phyloP scores from a whole-genome alignment of 2,888 invertebrate genomes.

The Ceramica pisi region DNA sequence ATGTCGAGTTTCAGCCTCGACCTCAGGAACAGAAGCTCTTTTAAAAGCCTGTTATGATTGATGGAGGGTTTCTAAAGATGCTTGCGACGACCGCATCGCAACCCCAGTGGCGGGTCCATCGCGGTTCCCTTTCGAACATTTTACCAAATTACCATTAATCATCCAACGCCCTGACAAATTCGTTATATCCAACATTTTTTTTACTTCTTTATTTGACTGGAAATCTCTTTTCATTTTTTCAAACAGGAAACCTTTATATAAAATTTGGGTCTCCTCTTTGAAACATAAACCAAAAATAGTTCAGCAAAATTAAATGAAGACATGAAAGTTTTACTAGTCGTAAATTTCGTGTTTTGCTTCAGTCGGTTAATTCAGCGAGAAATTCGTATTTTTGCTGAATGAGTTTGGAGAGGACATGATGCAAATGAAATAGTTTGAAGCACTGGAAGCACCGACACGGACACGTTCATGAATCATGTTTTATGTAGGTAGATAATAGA shows the following conservation, averaged over 20 bases:
- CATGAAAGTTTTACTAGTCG: constrained; percentile 33
- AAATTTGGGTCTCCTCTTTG: constrained; percentile 7
- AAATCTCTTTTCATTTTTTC: constrained; percentile 34
- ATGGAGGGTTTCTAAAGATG: constrained; percentile 70
- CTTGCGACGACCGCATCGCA: constrained; percentile 36
- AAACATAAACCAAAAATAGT: constrained; percentile 32
- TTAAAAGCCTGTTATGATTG: constrained; percentile 74
- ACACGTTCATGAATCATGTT: constrained; percentile 27
- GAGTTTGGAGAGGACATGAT: constrained; percentile 35
- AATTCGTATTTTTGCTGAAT: constrained; percentile 43
- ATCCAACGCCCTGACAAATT: constrained; percentile 72
- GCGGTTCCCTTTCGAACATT: constrained; percentile 56
- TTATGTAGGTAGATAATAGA: neutral
- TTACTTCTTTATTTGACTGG: constrained; percentile 35
- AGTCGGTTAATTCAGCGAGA: constrained; percentile 23
- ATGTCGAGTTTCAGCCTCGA: constrained; percentile 45
- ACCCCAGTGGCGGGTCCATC: constrained; percentile 9
- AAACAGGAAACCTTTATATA: constrained; percentile 20
- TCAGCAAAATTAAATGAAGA: constrained; percentile 27
- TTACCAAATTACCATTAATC: constrained; percentile 73
- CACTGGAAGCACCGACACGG: constrained; percentile 1
- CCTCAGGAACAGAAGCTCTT: constrained; percentile 60
- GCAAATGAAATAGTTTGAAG: constrained; percentile 46
- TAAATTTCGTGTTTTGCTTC: constrained; percentile 26
- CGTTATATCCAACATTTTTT: constrained; percentile 53